Conservation (phyloP, 2,797 vertebrate species). For the Mormyrops boulengeri region DNA sequence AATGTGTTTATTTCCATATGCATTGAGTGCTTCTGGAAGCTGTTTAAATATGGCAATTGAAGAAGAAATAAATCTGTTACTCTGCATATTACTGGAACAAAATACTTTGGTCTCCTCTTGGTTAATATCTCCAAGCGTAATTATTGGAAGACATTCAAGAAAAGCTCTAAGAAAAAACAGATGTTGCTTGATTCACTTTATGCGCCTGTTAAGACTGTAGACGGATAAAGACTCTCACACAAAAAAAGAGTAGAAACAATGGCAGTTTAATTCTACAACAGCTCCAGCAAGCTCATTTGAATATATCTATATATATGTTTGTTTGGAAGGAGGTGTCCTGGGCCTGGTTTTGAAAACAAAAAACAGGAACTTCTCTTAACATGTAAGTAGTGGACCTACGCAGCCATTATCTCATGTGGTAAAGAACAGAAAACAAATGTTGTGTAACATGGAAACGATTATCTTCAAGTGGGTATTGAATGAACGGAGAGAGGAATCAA, state of each 20-base stretch:
- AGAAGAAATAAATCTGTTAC: slow-evolving; percentile 4
- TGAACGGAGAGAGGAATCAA: neutral
- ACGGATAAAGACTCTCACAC: neutral
- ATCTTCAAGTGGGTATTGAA: neutral
- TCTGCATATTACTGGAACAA: neutral
- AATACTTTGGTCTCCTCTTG: neutral
- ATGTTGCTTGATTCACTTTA: neutral
- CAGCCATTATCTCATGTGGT: neutral
- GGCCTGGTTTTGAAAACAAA: neutral
- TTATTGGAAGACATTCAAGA: neutral
- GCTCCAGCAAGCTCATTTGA: neutral
- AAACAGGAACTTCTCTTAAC: neutral
- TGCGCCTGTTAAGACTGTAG: neutral
- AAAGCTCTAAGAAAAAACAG: slow-evolving; percentile 7
- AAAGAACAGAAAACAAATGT: neutral
- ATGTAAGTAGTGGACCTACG: neutral
- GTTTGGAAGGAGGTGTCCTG: neutral
- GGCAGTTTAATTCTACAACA: neutral
- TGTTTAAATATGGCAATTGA: neutral
- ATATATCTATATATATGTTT: neutral
- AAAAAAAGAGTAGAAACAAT: neutral
- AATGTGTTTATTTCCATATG: neutral
- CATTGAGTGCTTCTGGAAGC: neutral
- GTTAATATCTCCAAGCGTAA: neutral
- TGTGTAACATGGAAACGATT: neutral